Evolutionary conservation across 1,140 invertebrate species (phyloP), one percentile per base, ranked within the genome.

Genomic region (Acromyrmex echinatior): DNA sequence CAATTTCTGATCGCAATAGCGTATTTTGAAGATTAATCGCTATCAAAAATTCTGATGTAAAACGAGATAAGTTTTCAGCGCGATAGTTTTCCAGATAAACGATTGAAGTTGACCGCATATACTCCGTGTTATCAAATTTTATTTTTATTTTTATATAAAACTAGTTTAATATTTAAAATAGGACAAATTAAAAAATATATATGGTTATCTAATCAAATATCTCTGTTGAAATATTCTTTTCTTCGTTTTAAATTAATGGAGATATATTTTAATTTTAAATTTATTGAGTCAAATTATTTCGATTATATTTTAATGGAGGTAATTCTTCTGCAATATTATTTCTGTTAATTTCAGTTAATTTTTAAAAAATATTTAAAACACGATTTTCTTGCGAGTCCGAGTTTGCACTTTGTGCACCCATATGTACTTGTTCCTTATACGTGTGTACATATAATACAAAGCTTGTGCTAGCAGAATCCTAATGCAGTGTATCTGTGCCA

Each of bases 401-500:
- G 65, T 85, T 65, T 63, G 62, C 56, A 79, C 16, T 86, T 79
- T 4, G 63, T 74, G 28, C 62, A 16, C 62, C 56, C 62, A 60
- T 63, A n/a, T 31, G 18, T 3, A 14, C 10, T n/a, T 21, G 49
- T 14, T 60, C 28, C n/a, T 63, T 79, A 79, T 53, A 28, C 39
- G 70, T 31, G 28, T 39, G 66, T 58, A 53, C 70, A 51, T 70
- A 85, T 81, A 87, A 90, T 89, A 60, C 65, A 49, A 51, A 51
- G 63, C 21, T 76, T 78, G 90, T 78, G 90, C 87, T 85, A 71
- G 70, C 73, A 82, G 91, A 92, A 92, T 92, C 58, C 88, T 92
- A 92, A 93, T 93, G 90, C 65, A 56, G 68, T 73, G 91, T 93
- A 93, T 93, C 92, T 92, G 92, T 93, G 92, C 90, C 92, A 93